A percentile compares a stretch with the other conserved stretches of the same genome.
Evolutionary conservation across 2,888 invertebrate genomes (phyloP).

Genomic region (Mythimna lalbum): DNA sequence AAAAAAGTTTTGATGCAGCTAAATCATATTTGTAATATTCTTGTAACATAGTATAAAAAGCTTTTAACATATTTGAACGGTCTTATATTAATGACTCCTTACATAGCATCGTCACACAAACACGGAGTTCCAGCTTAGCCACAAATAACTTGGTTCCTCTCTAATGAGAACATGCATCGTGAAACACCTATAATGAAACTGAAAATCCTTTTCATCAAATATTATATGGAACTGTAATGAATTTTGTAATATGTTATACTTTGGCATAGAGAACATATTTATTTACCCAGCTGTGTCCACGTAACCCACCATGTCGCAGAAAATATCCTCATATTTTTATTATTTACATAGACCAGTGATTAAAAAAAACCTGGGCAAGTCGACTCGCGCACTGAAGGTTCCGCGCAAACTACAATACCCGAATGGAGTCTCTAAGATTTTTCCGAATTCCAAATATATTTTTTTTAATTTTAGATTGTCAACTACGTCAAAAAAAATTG

Average conservation of each 20-base stretch:
- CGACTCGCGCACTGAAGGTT: no score
- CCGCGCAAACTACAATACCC: no score
- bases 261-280: no score
- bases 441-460: no score
- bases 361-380: no score
- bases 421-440: no score
- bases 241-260: no score
- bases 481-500: no score
- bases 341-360: neutral
- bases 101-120: neutral
- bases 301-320: neutral
- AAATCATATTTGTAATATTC: neutral
- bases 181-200: neutral
- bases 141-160: neutral
- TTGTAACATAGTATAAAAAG: neutral
- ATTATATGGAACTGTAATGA: neutral
- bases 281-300: no score
- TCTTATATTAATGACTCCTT: neutral
- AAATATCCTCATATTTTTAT: neutral
- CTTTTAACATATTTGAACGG: neutral
- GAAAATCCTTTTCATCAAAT: slow-evolving; percentile 2
- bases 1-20: neutral
- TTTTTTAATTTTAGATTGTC: no score
- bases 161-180: slow-evolving; percentile 1
- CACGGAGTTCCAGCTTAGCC: neutral